Conservation (phyloP, 2,797 vertebrate genomes). For the Dendrocincla fuliginosa region DNA sequence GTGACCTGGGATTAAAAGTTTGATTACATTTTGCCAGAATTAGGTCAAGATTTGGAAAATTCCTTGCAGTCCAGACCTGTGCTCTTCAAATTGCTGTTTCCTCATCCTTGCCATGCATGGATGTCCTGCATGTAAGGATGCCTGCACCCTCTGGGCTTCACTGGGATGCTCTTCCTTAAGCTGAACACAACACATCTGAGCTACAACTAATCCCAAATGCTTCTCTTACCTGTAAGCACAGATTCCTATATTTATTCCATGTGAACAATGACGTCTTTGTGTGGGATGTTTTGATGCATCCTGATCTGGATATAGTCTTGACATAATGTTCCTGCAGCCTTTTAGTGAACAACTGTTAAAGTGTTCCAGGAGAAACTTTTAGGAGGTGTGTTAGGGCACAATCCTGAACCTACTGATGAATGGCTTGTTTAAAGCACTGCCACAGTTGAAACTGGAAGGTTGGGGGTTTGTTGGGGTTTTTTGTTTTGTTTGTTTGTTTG, state of each 20-base stretch:
- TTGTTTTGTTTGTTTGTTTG: neutral
- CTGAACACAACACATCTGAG: neutral
- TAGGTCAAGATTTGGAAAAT: neutral
- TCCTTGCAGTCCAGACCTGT: neutral
- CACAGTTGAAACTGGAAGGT: neutral
- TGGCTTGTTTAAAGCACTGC: neutral
- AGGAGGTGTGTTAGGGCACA: neutral
- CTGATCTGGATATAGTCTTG: neutral
- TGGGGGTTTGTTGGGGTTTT: neutral
- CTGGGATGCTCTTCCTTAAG: neutral
- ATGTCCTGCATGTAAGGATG: neutral
- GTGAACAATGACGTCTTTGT: neutral
- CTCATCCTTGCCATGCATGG: neutral
- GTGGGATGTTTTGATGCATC: neutral
- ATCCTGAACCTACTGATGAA: neutral
- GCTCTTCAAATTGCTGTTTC: neutral
- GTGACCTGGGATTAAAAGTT: neutral
- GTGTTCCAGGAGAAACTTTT: neutral
- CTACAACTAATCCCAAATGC: neutral
- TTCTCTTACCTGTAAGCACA: neutral
- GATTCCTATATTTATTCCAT: neutral
- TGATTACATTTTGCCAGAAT: neutral
- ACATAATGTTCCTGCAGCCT: neutral
- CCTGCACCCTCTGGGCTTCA: neutral
- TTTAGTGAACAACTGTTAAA: neutral